A percentile compares a stretch with the other conserved stretches of the same genome.
phyloP scores from a whole-genome alignment of 2,113 vertebrate genomes.

The Podocnemis expansa region DNA sequence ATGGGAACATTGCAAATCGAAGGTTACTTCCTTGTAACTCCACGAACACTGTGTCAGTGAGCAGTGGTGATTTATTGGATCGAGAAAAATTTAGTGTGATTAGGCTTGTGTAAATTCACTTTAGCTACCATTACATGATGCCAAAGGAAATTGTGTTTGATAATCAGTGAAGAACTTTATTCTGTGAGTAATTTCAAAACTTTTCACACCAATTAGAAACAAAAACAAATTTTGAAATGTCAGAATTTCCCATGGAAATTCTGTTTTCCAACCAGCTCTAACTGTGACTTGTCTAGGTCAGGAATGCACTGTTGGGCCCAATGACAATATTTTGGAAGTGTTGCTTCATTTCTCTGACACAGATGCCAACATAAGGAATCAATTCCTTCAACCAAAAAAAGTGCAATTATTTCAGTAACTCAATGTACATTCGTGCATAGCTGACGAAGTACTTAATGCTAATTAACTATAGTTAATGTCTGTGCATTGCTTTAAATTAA shows the following conservation, averaged over 20 bases:
- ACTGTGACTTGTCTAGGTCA: background rate
- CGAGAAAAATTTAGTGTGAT: background rate
- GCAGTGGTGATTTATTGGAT: background rate
- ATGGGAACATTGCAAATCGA: background rate
- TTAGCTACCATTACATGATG: background rate
- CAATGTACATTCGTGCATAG: background rate
- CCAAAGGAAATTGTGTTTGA: background rate
- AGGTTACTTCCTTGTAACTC: background rate
- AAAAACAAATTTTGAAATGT: background rate
- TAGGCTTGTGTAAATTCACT: background rate
- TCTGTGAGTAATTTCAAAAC: background rate
- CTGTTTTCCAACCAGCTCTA: fast-evolving
- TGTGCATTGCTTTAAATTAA: slow-evolving; percentile 14
- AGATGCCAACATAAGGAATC: slow-evolving; percentile 9
- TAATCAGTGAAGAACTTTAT: background rate
- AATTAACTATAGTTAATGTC: slow-evolving; percentile 43
- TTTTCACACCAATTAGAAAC: background rate
- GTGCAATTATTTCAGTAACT: slow-evolving; percentile 41
- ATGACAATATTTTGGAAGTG: background rate
- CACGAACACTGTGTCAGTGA: background rate
- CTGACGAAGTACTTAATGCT: slow-evolving; percentile 41
- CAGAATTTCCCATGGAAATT: background rate
- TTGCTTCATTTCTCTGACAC: background rate
- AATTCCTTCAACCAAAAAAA: background rate
- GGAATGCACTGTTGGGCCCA: background rate